Evolutionary conservation across 2,888 invertebrate species (phyloP).

Genomic region (Dolichopus griseipennis): DNA sequence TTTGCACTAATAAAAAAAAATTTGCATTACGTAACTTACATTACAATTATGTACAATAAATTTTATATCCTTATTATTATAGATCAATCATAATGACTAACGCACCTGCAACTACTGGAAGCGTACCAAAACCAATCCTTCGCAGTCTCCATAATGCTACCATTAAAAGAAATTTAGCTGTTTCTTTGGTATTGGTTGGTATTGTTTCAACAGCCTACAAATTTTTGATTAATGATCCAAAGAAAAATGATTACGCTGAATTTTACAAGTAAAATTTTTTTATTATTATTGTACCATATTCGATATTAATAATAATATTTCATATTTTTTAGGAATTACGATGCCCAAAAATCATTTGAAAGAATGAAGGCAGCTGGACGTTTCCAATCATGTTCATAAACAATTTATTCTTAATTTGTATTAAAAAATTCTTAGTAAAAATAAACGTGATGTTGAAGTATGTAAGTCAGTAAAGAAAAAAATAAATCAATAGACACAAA

Average conservation of each 20-base stretch:
- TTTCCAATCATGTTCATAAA: conserved; percentile 41
- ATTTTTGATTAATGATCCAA: conserved; percentile 46
- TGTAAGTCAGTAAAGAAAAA: neutral
- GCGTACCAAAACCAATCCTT: conserved; percentile 54
- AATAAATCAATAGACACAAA: neutral
- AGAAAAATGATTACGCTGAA: conserved; percentile 55
- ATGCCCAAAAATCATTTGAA: conserved; percentile 41
- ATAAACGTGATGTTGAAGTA: neutral
- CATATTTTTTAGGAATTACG: conserved; percentile 33
- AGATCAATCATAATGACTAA: conserved; percentile 30
- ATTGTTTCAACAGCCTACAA: conserved; percentile 45
- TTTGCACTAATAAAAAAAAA: too few species aligned
- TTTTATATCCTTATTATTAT: conserved; percentile 15
- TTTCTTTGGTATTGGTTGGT: conserved; percentile 43
- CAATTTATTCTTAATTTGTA: neutral
- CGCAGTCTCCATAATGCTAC: conserved; percentile 57
- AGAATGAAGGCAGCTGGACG: conserved; percentile 41
- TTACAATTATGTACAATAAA: neutral
- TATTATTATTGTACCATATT: neutral
- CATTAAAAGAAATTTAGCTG: conserved; percentile 51
- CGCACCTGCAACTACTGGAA: conserved; percentile 32
- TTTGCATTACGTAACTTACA: neutral
- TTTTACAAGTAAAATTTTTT: conserved; percentile 60
- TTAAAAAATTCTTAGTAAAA: neutral
- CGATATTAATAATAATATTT: neutral